phyloP scores from a whole-genome alignment of 2,888 invertebrate genomes.

The Pristionchus maxplancki region DNA sequence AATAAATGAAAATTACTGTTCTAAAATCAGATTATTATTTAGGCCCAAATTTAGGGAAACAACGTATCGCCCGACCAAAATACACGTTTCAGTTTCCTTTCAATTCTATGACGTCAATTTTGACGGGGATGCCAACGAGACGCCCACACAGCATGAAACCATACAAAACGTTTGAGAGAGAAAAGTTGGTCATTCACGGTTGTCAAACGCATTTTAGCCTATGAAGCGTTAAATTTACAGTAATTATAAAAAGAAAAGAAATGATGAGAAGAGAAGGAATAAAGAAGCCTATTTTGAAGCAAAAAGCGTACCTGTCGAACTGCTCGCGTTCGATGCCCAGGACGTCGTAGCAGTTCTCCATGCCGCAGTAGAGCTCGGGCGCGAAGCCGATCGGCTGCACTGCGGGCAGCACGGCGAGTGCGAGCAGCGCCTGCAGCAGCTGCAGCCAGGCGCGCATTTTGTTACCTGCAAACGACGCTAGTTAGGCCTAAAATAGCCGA shows the following conservation, averaged over 20 bases:
- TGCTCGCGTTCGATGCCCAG: slow-evolving; percentile 71
- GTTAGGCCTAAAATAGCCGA: too few species aligned
- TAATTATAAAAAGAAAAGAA: neutral
- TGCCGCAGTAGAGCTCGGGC: slow-evolving; percentile 86
- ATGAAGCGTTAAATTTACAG: neutral
- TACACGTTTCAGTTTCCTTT: too few species aligned
- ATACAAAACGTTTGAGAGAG: too few species aligned
- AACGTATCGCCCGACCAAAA: too few species aligned
- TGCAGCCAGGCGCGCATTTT: slow-evolving; percentile 40
- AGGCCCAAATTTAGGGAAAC: neutral
- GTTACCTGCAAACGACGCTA: neutral
- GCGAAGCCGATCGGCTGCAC: slow-evolving; percentile 68
- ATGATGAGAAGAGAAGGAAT: too few species aligned
- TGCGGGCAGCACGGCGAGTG: slow-evolving; percentile 25
- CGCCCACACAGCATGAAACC: too few species aligned
- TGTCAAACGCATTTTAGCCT: too few species aligned
- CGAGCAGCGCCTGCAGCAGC: slow-evolving; percentile 25
- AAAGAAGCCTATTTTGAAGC: neutral
- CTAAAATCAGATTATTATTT: neutral
- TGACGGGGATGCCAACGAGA: too few species aligned
- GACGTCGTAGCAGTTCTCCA: slow-evolving; percentile 89
- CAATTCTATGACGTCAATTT: too few species aligned
- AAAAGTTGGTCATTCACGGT: too few species aligned
- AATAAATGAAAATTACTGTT: neutral
- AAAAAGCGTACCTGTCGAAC: slow-evolving; percentile 63